Evolutionary conservation across 2,113 vertebrate species (phyloP).

Genomic region (Vanacampus margaritifer): DNA sequence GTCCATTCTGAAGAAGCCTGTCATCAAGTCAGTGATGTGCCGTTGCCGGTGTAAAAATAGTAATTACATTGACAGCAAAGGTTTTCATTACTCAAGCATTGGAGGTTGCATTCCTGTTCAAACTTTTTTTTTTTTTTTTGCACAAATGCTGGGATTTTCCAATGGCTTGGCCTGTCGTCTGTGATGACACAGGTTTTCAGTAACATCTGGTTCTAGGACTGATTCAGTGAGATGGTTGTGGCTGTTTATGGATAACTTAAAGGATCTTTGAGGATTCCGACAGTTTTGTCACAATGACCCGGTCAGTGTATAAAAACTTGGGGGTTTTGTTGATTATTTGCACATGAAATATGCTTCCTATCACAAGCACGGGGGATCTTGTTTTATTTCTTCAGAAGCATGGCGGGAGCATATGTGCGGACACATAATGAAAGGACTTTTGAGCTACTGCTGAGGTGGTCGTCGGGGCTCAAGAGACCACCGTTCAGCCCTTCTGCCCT

Average conservation of each 20-base stretch:
- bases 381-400: slow-evolving; percentile 10
- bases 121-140: slow-evolving; percentile 11
- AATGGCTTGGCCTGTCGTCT: slow-evolving; percentile 18
- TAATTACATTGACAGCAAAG: slow-evolving; percentile 47
- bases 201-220: slow-evolving; percentile 46
- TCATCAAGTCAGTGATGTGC: slow-evolving; percentile 50
- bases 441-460: slow-evolving; percentile 7
- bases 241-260: slow-evolving; percentile 48
- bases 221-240: slow-evolving; percentile 3
- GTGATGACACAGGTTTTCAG: slow-evolving; percentile 31
- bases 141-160: slow-evolving; percentile 48
- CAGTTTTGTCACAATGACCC: slow-evolving; percentile 30
- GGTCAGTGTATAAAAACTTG: slow-evolving; percentile 22
- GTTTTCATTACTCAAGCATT: slow-evolving; percentile 41
- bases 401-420: neutral
- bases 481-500: slow-evolving; percentile 15
- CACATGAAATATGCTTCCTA: slow-evolving; percentile 34
- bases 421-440: neutral
- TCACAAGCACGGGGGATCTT: slow-evolving; percentile 9
- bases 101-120: slow-evolving; percentile 8
- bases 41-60: slow-evolving; percentile 36
- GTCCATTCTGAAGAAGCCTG: slow-evolving; percentile 46
- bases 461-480: slow-evolving; percentile 25
- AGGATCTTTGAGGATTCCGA: slow-evolving; percentile 28
- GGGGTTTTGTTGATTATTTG: slow-evolving; percentile 39